Percentiles rank a stretch among this genome's conserved stretches.
phyloP scores from a whole-genome alignment of 2,797 vertebrate species.

The Simalia tracyae region DNA sequence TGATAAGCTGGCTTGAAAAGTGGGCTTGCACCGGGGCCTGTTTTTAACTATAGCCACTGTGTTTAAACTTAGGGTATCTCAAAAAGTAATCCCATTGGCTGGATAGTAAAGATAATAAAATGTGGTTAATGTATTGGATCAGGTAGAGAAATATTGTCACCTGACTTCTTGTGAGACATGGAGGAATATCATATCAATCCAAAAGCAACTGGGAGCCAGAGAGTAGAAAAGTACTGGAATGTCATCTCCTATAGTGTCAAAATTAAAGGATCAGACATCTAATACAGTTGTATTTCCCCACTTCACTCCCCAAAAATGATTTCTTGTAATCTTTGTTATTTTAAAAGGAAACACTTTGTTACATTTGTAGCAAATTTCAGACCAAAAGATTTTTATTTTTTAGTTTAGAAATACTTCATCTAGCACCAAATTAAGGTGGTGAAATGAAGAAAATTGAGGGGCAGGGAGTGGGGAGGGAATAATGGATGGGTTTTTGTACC shows the following conservation, averaged over 20 bases:
- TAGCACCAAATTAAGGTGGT: too few relatives aligned
- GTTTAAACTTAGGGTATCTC: not conserved
- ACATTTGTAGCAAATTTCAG: not conserved
- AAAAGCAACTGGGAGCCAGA: not conserved
- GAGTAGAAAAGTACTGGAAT: not conserved
- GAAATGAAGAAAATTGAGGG: too few relatives aligned
- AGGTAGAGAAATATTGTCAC: not conserved
- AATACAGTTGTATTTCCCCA: not conserved
- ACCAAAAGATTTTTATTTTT: not conserved
- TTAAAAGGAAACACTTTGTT: rapidly evolving
- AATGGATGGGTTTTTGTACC: not conserved
- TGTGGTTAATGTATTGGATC: not conserved
- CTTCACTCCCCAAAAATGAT: not conserved
- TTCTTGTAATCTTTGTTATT: not conserved
- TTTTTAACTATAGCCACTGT: not conserved
- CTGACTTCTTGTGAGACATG: rapidly evolving
- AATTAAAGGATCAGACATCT: not conserved
- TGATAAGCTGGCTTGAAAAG: not conserved
- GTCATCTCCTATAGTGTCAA: not conserved
- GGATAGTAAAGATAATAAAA: not conserved
- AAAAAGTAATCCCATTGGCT: not conserved
- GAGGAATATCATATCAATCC: too few relatives aligned
- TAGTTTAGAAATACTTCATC: too few relatives aligned
- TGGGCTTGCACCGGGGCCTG: rapidly evolving
- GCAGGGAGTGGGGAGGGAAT: not conserved